Percentiles rank a stretch among this genome's conserved stretches.
Conservation (phyloP, 35 echinoderm and acorn worm genomes). For the Amphiura filiformis region DNA sequence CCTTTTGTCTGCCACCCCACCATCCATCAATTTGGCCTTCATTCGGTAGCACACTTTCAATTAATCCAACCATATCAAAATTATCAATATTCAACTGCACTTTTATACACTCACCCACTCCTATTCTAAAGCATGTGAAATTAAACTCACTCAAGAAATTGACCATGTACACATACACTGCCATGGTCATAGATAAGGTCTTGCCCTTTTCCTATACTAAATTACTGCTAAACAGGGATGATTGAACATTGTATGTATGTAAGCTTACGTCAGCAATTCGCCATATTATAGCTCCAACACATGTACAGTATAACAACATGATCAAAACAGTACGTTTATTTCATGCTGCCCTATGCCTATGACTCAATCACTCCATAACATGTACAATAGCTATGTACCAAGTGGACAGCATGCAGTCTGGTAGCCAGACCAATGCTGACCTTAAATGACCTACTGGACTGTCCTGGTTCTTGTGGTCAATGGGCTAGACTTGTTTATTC, state of each 20-base stretch:
- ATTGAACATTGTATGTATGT: slow-evolving; percentile 11
- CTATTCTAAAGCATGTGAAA: neutral
- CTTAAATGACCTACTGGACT: neutral
- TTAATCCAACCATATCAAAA: slow-evolving; percentile 5
- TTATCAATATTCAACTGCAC: slow-evolving; percentile 1
- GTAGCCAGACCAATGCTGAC: neutral
- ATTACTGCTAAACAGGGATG: neutral
- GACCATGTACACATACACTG: neutral
- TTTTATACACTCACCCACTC: neutral
- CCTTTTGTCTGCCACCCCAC: slow-evolving; percentile 8
- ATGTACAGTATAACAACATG: neutral
- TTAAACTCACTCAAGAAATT: neutral
- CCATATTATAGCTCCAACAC: slow-evolving; percentile 10
- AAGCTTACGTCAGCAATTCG: slow-evolving; percentile 13
- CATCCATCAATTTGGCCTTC: neutral
- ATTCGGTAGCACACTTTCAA: neutral
- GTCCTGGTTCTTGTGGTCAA: neutral
- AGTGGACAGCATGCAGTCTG: neutral
- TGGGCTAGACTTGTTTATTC: neutral
- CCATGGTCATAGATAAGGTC: neutral
- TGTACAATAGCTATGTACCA: neutral
- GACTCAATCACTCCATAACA: neutral
- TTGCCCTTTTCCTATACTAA: neutral
- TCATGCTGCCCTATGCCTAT: slow-evolving; percentile 2
- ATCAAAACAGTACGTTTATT: neutral